A percentile compares a stretch with the other conserved stretches of the same genome.
Conservation (phyloP, 2,797 vertebrate species). For the Meda fulgida region DNA sequence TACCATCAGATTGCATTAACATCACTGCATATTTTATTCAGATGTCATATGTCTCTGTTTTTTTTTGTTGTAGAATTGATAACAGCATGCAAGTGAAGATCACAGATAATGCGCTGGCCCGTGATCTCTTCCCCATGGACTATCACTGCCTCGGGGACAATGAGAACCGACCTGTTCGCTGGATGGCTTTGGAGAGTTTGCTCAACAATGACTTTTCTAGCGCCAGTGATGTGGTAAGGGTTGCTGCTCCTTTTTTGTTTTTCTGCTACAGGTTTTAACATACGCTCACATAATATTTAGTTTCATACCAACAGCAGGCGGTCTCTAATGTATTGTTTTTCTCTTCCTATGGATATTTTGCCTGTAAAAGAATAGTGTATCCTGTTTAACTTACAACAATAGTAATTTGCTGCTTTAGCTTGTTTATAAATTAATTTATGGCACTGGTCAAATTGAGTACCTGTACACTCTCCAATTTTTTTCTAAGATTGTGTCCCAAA, state of each 20-base stretch:
- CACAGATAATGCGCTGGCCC: conserved; percentile 94
- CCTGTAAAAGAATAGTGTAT: neutral
- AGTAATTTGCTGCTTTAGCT: neutral
- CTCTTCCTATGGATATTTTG: neutral
- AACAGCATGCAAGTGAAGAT: conserved; percentile 99
- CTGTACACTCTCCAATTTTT: neutral
- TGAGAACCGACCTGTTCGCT: conserved; percentile 95
- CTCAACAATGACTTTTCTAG: conserved; percentile 98
- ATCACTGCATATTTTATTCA: neutral
- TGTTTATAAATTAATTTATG: conserved; percentile 2
- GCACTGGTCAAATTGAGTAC: neutral
- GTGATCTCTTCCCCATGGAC: conserved; percentile 98
- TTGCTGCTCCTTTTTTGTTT: neutral
- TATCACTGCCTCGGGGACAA: conserved; percentile 99
- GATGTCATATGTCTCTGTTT: neutral
- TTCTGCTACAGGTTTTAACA: neutral
- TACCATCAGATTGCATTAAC: neutral
- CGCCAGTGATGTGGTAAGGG: conserved; percentile 96
- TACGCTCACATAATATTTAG: neutral
- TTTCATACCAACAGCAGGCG: neutral
- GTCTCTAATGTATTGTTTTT: conserved; percentile 2
- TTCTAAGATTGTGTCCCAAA: neutral
- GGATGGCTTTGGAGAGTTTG: conserved; percentile 98
- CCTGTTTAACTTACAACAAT: neutral
- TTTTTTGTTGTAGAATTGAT: conserved; percentile 85